Evolutionary conservation across 2,113 vertebrate genomes (phyloP), one percentile per base, ranked within the genome.

Genomic region (Thinocorus orbignyianus): DNA sequence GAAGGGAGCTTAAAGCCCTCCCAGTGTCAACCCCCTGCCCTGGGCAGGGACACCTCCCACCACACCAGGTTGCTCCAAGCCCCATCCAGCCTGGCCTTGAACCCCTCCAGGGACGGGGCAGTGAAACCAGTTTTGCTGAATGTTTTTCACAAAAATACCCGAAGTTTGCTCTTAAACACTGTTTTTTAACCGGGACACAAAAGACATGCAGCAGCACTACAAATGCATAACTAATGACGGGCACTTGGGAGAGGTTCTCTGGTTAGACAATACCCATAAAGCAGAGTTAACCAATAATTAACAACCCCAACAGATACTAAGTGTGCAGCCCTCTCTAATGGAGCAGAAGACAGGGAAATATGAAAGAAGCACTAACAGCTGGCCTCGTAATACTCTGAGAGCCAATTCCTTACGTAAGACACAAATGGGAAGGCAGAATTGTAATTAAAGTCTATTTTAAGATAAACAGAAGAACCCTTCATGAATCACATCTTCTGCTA

Each of bases 301-400:
- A 97, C 80, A 97, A 93, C 91, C 85, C 58, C 42, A 95, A 79
- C 37, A 91, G 69, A 97, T 42, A 95, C 65, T 81, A 64, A 96
- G 83, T 62, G 77, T 13, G 88, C 82, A 93, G 90, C 51, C 79
- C 86, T 68, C 86, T 96, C 82, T 95, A 92, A 86, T 20, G 79
- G 76, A 96, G 92, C 66, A 96, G 82, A 88, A 97, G 85, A 95
- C 51, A 69, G 83, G 92, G 97, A 96, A 96, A 95, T 83, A 92
- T 72, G 92, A 95, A 95, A 83, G 92, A 65, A 94, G 87, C 23
- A 70, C 76, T 91, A 98, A 96, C 92, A 97, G 86, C 95, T 95
- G 91, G 90, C 95, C 95, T 95, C 91, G 94, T 97, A 96, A 95
- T 88, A 86, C 78, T 89, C 71, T 15, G 42, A 83, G 81, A 79